Evolutionary conservation across 2,113 vertebrate species (phyloP), one percentile per base, ranked within the genome.

Genomic region (Ceyx cyanopectus): DNA sequence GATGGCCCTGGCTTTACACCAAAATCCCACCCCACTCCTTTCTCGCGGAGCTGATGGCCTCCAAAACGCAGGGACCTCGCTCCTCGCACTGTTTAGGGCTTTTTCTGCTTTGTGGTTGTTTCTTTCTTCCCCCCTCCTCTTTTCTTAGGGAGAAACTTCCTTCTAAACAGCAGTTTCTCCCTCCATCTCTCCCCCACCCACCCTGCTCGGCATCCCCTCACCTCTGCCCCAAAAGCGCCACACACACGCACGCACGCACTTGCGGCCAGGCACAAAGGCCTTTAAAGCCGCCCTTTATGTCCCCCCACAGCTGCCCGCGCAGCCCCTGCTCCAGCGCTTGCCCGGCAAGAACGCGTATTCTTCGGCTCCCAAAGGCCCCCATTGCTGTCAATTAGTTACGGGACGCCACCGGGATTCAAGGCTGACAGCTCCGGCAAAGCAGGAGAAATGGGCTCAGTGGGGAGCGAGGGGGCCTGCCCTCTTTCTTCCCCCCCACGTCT

Each of bases 321-420:
- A 96, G 90, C 89, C 95, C 85, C 93, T 89, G 93, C 94, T 95
- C 90, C 96, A 97, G 92, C 92, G 97, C 97, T 97, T 91, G 96
- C 97, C 81, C 95, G 63, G 98, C 98, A 96, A 97, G 96, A 95
- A 95, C 76, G 72, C 89, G 97, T 97, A 98, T 98, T 98, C 98
- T 98, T 97, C 96, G 66, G 89, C 97, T 98, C 96, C 98, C 97
- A 98, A 97, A 97, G 97, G 98, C 97, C 97, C 95, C 97, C 98
- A 98, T 98, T 98, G 98, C 97, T 98, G 97, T 97, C 98, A 98
- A 98, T 98, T 98, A 98, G 98, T 98, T 98, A 98, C 98, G 98
- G 98, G 97, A 98, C 97, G 97, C 97, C 97, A 97, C 97, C 80
- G 96, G 98, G 98, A 98, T 98, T 98, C 98, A 98, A 97, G 97